Conservation (phyloP, 30 jellyfish, hydroid and myxozoan species). For the Sanderia malayensis region DNA sequence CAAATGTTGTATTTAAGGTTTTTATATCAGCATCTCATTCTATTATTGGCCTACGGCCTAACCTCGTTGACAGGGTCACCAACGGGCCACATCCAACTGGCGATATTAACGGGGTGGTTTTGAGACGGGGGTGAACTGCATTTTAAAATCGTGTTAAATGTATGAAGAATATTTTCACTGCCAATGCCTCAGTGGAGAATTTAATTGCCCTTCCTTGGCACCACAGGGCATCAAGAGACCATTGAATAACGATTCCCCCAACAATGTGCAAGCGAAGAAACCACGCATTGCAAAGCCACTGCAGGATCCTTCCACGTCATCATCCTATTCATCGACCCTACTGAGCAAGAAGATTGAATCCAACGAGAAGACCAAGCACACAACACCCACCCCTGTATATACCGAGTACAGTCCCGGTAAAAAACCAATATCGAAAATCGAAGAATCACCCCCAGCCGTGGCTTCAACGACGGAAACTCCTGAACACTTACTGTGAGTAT, state of each 20-base stretch:
- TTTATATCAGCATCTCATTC: too few species aligned
- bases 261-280: slow-evolving; percentile 37
- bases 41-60: too few species aligned
- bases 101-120: too few species aligned
- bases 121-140: too few species aligned
- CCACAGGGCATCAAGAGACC: slow-evolving; percentile 43
- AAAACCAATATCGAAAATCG: slow-evolving; percentile 13
- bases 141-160: too few species aligned
- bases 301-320: slow-evolving; percentile 65
- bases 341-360: slow-evolving; percentile 5
- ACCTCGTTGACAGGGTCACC: too few species aligned
- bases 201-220: too few species aligned
- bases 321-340: slow-evolving; percentile 14
- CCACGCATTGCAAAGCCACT: slow-evolving; percentile 71
- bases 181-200: too few species aligned
- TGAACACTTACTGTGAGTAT: slow-evolving; percentile 68
- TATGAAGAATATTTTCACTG: too few species aligned
- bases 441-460: slow-evolving; percentile 87
- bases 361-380: slow-evolving; percentile 4
- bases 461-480: slow-evolving; percentile 96
- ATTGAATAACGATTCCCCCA: slow-evolving; percentile 31
- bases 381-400: neutral
- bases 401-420: slow-evolving; percentile 17
- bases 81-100: too few species aligned
- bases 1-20: too few species aligned